A percentile compares a stretch with the other conserved stretches of the same genome.
Evolutionary conservation across 2,797 vertebrate species (phyloP).

Genomic region (Atherinosoma microstoma): DNA sequence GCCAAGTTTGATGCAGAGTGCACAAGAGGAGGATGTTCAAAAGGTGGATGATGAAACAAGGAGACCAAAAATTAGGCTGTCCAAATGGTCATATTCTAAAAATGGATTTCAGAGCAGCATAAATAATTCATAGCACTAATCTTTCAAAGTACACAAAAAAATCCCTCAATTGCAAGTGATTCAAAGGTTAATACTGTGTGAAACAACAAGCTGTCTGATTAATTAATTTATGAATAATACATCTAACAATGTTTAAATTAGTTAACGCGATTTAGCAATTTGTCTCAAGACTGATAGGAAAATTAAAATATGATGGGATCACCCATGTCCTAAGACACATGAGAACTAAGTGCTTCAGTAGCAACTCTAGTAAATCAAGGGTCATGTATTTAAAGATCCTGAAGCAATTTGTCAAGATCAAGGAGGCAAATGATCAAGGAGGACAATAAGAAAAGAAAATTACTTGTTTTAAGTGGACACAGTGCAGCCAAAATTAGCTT

Average conservation of each 20-base stretch:
- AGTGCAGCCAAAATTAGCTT: too few species aligned
- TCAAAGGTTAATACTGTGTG: conserved; percentile 71
- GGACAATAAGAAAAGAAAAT: background rate
- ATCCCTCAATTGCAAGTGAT: conserved; percentile 37
- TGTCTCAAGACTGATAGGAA: conserved; percentile 45
- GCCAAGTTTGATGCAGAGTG: conserved; percentile 62
- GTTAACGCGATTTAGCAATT: conserved; percentile 64
- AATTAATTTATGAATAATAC: conserved; percentile 78
- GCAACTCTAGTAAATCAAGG: conserved; percentile 42
- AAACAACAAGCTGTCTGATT: conserved; percentile 74
- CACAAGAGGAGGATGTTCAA: conserved; percentile 44
- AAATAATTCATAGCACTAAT: conserved; percentile 79
- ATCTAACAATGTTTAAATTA: conserved; percentile 78
- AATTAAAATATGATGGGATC: conserved; percentile 59
- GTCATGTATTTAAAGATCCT: conserved; percentile 59
- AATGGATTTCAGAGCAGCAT: conserved; percentile 58
- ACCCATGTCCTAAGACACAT: conserved; percentile 24
- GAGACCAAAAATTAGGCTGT: conserved; percentile 71
- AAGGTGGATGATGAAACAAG: conserved; percentile 67
- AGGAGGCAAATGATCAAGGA: conserved; percentile 6
- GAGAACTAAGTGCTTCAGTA: conserved; percentile 54
- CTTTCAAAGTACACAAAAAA: conserved; percentile 75
- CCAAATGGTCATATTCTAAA: conserved; percentile 59
- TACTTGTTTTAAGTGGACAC: background rate
- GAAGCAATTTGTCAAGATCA: conserved; percentile 48